phyloP scores from a whole-genome alignment of 2,113 vertebrate species.

The Ceyx melanurus region DNA sequence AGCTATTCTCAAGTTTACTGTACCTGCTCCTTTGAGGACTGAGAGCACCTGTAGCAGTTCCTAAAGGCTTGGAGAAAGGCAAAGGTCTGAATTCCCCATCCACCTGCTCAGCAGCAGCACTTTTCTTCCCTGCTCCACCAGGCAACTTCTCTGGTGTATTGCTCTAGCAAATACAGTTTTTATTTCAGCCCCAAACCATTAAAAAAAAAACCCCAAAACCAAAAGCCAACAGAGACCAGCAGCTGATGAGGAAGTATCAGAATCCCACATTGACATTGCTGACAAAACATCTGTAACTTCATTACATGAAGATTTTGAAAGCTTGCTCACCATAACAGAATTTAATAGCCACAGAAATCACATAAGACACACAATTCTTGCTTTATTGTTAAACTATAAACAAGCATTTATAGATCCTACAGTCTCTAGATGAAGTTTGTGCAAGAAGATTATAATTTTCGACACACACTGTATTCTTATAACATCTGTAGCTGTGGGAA shows the following conservation, averaged over 20 bases:
- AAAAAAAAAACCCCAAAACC: background rate
- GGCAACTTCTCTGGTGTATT: accelerated
- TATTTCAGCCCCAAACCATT: background rate
- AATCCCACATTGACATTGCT: background rate
- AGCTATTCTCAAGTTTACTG: background rate
- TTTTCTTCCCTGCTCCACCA: background rate
- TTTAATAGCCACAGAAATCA: background rate
- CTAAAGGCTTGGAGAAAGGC: background rate
- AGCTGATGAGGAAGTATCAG: background rate
- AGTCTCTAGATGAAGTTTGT: background rate
- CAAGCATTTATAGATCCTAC: background rate
- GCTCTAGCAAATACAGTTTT: background rate
- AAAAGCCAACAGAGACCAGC: background rate
- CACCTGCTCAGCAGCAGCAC: background rate
- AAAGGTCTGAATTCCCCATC: background rate
- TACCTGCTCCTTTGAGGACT: accelerated
- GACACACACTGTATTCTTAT: background rate
- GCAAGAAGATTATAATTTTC: background rate
- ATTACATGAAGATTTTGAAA: background rate
- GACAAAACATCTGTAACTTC: background rate
- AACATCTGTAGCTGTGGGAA: background rate
- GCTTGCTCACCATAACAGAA: background rate
- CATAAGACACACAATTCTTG: background rate
- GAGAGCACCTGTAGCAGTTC: accelerated
- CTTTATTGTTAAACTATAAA: background rate